Conservation (phyloP, 2,888 invertebrate species). For the Marasmarcha lunaedactyla region DNA sequence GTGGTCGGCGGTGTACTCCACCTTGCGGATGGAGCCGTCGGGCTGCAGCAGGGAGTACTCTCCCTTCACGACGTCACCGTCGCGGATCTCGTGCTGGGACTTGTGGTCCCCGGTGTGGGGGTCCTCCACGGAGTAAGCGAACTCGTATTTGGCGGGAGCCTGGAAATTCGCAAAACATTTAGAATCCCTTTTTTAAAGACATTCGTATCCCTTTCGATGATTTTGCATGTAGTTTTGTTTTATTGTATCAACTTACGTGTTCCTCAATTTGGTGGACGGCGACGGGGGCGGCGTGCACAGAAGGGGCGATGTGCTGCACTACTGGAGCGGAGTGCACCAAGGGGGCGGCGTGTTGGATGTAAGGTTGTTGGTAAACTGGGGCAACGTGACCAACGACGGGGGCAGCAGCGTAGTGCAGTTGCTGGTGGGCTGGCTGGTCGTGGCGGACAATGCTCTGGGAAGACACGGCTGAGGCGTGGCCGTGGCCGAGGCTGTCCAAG, state of each 20-base stretch:
- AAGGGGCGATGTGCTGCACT: too few species aligned
- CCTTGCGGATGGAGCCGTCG: slow-evolving; percentile 24
- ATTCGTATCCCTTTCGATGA: too few species aligned
- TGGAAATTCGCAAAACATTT: background rate
- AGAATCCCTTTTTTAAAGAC: too few species aligned
- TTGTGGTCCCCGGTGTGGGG: slow-evolving; percentile 10
- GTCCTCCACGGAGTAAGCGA: slow-evolving; percentile 16
- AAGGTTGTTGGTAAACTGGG: slow-evolving; percentile 9
- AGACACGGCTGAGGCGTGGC: slow-evolving; percentile 38
- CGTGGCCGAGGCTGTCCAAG: slow-evolving; percentile 37
- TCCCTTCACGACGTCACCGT: slow-evolving; percentile 19
- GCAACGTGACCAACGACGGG: slow-evolving; percentile 23
- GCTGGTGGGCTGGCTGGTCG: slow-evolving; percentile 21
- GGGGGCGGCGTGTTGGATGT: slow-evolving; percentile 1
- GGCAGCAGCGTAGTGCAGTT: slow-evolving; percentile 22
- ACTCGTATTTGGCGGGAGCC: slow-evolving; percentile 28
- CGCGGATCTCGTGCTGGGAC: background rate
- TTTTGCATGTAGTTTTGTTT: too few species aligned
- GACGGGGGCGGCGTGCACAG: background rate
- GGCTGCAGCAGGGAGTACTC: slow-evolving; percentile 24
- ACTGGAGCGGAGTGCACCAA: background rate
- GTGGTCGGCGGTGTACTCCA: slow-evolving; percentile 28
- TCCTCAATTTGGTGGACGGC: background rate
- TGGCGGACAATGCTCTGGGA: slow-evolving; percentile 41
- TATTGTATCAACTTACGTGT: background rate